These are phyloP conservation scores for Ptilodon capucinus DNA, from an alignment of 2,888 invertebrate species.

Conservation along the genomic window DNA sequence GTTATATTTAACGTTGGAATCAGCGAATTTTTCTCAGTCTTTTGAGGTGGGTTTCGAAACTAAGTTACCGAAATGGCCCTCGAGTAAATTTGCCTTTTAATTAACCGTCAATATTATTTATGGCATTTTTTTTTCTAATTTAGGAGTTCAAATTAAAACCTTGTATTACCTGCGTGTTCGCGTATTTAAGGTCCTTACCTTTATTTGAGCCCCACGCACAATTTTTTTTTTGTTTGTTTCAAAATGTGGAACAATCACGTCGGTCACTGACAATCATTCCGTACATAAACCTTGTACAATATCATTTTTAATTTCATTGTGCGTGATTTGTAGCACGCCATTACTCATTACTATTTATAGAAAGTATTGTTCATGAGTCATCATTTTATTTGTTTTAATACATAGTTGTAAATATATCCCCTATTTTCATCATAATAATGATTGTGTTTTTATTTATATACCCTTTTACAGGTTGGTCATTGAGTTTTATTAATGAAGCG, in stretches of 20 bases:
- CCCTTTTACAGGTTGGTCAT: background rate
- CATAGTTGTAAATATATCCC: conserved; percentile 77
- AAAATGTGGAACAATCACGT: background rate
- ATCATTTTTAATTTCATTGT: conserved; percentile 41
- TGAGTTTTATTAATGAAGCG: background rate
- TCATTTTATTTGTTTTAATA: conserved; percentile 74
- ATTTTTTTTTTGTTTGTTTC: background rate
- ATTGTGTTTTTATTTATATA: conserved; percentile 35
- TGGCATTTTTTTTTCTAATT: conserved; percentile 32
- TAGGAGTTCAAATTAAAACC: conserved; percentile 16
- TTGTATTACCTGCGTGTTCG: conserved; percentile 5
- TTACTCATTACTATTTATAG: conserved; percentile 73
- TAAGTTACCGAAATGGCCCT: too few relatives aligned
- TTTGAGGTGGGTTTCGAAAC: too few relatives aligned
- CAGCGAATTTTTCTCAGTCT: too few relatives aligned
- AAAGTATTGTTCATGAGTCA: conserved; percentile 75
- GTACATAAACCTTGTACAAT: conserved; percentile 53
- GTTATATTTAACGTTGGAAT: too few relatives aligned
- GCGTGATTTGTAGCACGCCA: conserved; percentile 61
- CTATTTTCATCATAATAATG: conserved; percentile 79
- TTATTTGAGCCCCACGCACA: too few relatives aligned
- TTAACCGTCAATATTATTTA: too few relatives aligned
- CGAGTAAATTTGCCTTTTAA: too few relatives aligned
- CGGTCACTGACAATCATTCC: conserved; percentile 47
- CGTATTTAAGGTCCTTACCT: too few relatives aligned